Percentiles rank a stretch among this genome's conserved stretches.
Conservation (phyloP, 1,140 invertebrate genomes). For the Papilio helenus region DNA sequence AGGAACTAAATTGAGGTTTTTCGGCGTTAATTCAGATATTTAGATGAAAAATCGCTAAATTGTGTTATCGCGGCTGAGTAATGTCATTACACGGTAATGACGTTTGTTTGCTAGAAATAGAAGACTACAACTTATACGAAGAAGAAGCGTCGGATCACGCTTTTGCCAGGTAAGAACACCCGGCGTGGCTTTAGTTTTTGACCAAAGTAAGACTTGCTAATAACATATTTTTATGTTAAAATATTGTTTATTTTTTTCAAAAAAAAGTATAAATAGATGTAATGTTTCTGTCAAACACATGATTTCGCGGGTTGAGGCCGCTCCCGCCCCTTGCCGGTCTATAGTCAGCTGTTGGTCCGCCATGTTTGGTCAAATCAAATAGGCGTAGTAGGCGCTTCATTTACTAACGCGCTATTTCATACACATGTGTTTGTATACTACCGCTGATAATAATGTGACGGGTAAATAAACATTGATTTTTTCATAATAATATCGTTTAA, state of each 20-base stretch:
- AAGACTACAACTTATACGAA: constrained; percentile 82
- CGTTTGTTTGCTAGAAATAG: constrained; percentile 81
- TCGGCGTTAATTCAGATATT: constrained; percentile 55
- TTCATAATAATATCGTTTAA: not conserved
- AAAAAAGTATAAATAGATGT: constrained; percentile 27
- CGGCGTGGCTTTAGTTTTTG: constrained; percentile 71
- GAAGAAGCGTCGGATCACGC: constrained; percentile 81
- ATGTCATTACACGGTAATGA: constrained; percentile 83
- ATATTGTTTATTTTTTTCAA: constrained; percentile 23
- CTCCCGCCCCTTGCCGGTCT: constrained; percentile 77
- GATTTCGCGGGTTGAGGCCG: constrained; percentile 56
- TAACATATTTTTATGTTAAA: constrained; percentile 36
- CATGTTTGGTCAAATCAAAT: constrained; percentile 82
- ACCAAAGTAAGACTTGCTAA: constrained; percentile 29
- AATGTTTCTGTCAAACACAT: constrained; percentile 38
- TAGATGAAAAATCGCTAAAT: constrained; percentile 68
- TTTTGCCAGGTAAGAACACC: constrained; percentile 77
- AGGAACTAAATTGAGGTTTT: constrained; percentile 60
- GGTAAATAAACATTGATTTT: constrained; percentile 34
- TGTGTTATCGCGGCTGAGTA: constrained; percentile 66
- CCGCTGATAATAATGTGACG: constrained; percentile 34
- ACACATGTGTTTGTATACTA: constrained; percentile 55
- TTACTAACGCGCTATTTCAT: constrained; percentile 52
- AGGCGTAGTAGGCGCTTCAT: constrained; percentile 77
- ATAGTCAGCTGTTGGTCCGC: constrained; percentile 84